Percentiles rank a stretch among this genome's conserved stretches.
Conservation (phyloP, 2,797 vertebrate species). For the Diglossa cyanea region DNA sequence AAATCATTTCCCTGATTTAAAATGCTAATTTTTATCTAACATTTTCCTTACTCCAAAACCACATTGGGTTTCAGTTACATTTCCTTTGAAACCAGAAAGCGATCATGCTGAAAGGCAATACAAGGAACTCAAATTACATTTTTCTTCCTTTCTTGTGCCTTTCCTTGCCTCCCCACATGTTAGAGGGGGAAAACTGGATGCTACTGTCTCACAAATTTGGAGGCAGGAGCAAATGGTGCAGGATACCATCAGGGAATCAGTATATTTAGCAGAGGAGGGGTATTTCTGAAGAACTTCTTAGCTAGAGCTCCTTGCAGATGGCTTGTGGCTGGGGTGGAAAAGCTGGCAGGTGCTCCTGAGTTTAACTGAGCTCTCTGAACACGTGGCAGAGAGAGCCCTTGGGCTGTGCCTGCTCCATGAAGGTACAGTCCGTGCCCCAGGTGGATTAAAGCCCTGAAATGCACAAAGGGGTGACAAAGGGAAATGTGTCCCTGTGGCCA, state of each 20-base stretch:
- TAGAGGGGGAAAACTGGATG: conserved; percentile 1
- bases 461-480: not conserved
- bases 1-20: conserved; percentile 8
- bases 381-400: not conserved
- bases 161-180: conserved; percentile 13
- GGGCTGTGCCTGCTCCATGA: not conserved
- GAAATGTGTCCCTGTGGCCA: not conserved
- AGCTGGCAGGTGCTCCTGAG: not conserved
- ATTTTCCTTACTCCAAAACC: conserved; percentile 16
- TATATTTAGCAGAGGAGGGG: not conserved
- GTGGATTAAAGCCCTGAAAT: not conserved
- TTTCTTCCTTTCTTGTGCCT: not conserved
- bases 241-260: not conserved
- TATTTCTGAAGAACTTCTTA: not conserved
- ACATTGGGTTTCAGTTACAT: conserved; percentile 18
- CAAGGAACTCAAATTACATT: conserved; percentile 14
- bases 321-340: not conserved
- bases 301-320: not conserved
- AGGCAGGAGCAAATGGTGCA: not conserved
- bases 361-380: not conserved
- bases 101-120: not conserved
- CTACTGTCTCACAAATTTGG: not conserved
- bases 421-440: not conserved
- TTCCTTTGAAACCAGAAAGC: conserved; percentile 34
- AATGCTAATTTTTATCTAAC: conserved; percentile 43